Conservation (phyloP, 2,113 vertebrate genomes). For the Ellobius talpinus region DNA sequence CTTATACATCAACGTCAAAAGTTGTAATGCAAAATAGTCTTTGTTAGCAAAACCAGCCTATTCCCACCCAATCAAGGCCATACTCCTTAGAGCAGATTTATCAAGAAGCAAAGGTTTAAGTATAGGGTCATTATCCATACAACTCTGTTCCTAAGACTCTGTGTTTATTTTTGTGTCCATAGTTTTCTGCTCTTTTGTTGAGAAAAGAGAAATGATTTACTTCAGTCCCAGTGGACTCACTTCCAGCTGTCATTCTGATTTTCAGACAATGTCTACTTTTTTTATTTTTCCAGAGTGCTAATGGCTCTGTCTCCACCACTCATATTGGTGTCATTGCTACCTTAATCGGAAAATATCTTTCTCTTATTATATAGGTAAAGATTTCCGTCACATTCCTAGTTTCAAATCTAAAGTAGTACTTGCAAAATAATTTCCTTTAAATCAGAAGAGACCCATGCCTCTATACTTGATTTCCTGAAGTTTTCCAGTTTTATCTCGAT, state of each 20-base stretch:
- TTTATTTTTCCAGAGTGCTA: background rate
- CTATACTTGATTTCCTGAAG: background rate
- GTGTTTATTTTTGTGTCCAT: background rate
- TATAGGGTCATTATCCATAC: rapidly evolving
- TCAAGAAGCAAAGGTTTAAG: background rate
- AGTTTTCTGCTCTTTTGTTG: background rate
- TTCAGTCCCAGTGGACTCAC: background rate
- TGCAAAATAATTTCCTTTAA: background rate
- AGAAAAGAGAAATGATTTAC: background rate
- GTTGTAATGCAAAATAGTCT: background rate
- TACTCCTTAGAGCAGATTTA: background rate
- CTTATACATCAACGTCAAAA: background rate
- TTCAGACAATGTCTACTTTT: background rate
- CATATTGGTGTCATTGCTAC: background rate
- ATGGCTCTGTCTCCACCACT: background rate
- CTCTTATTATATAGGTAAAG: background rate
- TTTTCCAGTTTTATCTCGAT: background rate
- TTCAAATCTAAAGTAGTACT: background rate
- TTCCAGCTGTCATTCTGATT: background rate
- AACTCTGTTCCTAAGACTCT: background rate
- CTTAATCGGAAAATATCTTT: background rate
- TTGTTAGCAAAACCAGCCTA: background rate
- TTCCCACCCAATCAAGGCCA: background rate
- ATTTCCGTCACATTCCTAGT: background rate
- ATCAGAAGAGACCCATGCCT: background rate